A percentile compares a stretch with the other conserved stretches of the same genome.
phyloP scores from a whole-genome alignment of 2,888 invertebrate genomes.

The Acleris sparsana region DNA sequence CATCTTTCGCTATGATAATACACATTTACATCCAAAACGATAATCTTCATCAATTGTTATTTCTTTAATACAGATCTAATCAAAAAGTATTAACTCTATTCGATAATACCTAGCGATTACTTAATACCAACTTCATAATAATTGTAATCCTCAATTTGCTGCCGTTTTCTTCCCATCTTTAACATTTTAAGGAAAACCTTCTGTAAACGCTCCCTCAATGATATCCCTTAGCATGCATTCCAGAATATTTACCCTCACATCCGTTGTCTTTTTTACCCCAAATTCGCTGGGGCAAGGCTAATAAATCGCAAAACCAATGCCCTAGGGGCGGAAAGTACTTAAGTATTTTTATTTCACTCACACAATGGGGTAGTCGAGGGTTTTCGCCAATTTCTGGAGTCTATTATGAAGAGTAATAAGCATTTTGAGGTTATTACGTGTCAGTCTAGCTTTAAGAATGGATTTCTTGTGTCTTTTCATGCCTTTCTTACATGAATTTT shows the following conservation, averaged over 20 bases:
- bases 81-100: no score
- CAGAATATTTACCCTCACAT: conserved; percentile 19
- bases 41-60: no score
- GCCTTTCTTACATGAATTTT: not conserved
- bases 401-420: conserved; percentile 1
- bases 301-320: conserved; percentile 29
- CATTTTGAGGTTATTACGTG: no score
- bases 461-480: not conserved
- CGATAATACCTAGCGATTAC: no score
- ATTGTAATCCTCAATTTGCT: no score
- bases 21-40: no score
- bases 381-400: conserved; percentile 16
- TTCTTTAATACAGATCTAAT: no score
- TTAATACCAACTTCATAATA: no score
- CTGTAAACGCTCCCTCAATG: conserved; percentile 11
- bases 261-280: conserved; percentile 27
- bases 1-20: no score
- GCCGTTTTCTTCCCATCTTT: no score
- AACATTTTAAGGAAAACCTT: conserved; percentile 7
- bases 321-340: conserved; percentile 21
- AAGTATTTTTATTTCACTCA: conserved; percentile 33
- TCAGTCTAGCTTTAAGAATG: no score
- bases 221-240: conserved; percentile 33
- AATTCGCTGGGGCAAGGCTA: conserved; percentile 29
- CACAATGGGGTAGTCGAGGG: conserved; percentile 17